Evolutionary conservation across 2,113 vertebrate genomes (phyloP).

Genomic region (Saguinus imperator): DNA sequence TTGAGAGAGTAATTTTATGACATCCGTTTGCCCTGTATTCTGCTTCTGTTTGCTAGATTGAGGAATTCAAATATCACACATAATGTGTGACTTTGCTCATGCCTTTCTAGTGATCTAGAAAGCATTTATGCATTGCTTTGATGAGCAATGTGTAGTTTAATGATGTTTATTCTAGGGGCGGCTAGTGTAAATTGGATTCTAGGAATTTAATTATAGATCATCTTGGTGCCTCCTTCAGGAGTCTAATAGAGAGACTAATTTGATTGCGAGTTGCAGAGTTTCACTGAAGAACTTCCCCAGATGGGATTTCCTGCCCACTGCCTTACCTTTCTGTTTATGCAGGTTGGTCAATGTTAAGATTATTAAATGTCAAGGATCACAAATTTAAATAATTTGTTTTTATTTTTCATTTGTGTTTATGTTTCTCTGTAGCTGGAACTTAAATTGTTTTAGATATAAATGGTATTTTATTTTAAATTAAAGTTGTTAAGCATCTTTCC

Average conservation of each 20-base stretch:
- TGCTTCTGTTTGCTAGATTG: not conserved
- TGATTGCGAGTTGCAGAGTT: constrained; percentile 1
- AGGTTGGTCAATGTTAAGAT: not conserved
- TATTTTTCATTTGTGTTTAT: not conserved
- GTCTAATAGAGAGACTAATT: constrained; percentile 51
- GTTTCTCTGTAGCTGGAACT: not conserved
- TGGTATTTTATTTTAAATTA: not conserved
- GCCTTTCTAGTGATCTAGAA: constrained; percentile 15
- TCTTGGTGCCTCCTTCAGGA: constrained; percentile 31
- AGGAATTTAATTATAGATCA: constrained; percentile 68
- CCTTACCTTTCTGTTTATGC: not conserved
- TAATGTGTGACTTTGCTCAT: constrained; percentile 3
- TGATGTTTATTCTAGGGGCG: constrained; percentile 53
- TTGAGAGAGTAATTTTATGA: not conserved
- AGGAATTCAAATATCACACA: constrained; percentile 17
- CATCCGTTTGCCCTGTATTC: not conserved
- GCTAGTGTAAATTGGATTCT: constrained; percentile 50
- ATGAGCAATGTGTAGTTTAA: constrained; percentile 54
- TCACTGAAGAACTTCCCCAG: constrained; percentile 28
- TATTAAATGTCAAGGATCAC: not conserved
- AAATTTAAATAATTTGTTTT: not conserved
- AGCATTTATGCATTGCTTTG: constrained; percentile 34
- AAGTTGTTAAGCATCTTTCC: not conserved
- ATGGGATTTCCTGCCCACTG: not conserved
- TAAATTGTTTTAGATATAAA: not conserved